These are phyloP conservation scores for Nephila pilipes DNA, from an alignment of 1,140 invertebrate species.

Conservation along the genomic window DNA sequence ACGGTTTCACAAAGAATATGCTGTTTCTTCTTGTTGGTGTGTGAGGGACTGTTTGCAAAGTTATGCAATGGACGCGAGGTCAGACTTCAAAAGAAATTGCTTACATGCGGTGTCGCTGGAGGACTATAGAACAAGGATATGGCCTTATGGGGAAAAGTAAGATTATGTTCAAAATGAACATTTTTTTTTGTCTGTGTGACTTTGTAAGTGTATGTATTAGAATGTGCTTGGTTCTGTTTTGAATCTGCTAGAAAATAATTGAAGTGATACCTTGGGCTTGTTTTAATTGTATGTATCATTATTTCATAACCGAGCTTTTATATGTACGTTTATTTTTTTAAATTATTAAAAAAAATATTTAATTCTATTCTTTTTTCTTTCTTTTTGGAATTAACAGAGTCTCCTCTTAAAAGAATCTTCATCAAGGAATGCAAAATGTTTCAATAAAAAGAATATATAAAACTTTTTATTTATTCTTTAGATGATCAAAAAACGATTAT, in stretches of 20 bases:
- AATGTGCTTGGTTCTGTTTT: not conserved
- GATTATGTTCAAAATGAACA: not conserved
- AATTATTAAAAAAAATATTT: not conserved
- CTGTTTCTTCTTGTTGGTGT: slow-evolving; percentile 1
- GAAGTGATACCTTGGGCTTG: not conserved
- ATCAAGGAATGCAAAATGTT: no score
- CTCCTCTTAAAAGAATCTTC: no score
- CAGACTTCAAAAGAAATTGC: slow-evolving; percentile 31
- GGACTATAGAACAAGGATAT: slow-evolving; percentile 27
- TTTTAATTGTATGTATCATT: not conserved
- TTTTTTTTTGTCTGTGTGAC: not conserved
- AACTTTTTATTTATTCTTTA: no score
- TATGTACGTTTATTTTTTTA: not conserved
- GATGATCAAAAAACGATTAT: no score
- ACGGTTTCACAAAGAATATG: slow-evolving; percentile 35
- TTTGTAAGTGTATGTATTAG: not conserved
- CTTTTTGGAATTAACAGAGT: not conserved
- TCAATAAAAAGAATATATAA: no score
- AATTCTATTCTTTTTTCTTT: not conserved
- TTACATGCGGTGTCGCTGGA: not conserved
- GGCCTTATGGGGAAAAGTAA: slow-evolving; percentile 27
- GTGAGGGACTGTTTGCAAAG: slow-evolving; percentile 55
- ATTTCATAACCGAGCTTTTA: not conserved
- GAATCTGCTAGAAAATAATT: not conserved
- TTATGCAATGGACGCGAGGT: slow-evolving; percentile 43